Evolutionary conservation across 2,888 invertebrate species (phyloP).

Genomic region (Oxyteleia sp.): DNA sequence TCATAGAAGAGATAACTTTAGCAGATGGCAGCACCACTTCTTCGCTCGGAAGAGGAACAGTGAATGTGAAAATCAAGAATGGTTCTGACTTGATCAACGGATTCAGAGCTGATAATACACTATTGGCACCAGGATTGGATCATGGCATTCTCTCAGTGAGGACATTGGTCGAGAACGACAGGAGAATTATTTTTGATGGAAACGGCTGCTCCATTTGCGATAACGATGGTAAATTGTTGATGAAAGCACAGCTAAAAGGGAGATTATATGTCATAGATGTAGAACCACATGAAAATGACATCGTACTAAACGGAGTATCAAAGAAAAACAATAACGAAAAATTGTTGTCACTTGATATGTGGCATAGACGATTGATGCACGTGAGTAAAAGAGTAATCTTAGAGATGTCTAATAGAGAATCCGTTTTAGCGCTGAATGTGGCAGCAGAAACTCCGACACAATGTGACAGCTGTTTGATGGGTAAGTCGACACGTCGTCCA

Average conservation of each 20-base stretch:
- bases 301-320: constrained; percentile 13
- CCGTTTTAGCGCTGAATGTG: constrained; percentile 48
- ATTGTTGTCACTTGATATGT: constrained; percentile 37
- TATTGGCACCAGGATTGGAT: constrained; percentile 63
- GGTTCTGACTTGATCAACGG: background rate
- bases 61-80: constrained; percentile 63
- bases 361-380: constrained; percentile 64
- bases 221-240: constrained; percentile 12
- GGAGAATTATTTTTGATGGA: constrained; percentile 28
- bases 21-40: constrained; percentile 37
- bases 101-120: constrained; percentile 37
- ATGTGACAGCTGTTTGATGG: constrained; percentile 55
- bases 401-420: constrained; percentile 41
- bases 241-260: constrained; percentile 16
- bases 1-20: too few relatives aligned
- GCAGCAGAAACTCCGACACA: constrained; percentile 17
- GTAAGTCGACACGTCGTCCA: constrained; percentile 64
- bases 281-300: constrained; percentile 15
- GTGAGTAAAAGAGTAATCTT: constrained; percentile 47
- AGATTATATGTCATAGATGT: constrained; percentile 25
- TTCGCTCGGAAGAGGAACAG: constrained; percentile 64
- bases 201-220: constrained; percentile 39
- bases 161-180: constrained; percentile 77
- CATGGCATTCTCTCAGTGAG: constrained; percentile 83
- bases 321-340: background rate